Conservation (phyloP, 2,888 invertebrate genomes). For the Lasius platythorax region DNA sequence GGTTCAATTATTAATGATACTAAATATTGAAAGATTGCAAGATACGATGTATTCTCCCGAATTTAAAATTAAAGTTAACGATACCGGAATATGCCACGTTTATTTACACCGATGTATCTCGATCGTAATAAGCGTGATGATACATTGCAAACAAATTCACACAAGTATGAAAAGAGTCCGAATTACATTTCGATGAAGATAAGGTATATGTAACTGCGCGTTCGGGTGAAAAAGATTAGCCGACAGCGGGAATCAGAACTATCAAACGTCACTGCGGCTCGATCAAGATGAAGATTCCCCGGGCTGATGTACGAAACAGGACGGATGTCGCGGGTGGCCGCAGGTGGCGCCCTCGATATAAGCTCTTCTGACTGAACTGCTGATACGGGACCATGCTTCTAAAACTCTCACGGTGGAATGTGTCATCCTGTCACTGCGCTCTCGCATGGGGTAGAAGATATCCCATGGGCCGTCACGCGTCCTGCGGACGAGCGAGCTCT, state of each 20-base stretch:
- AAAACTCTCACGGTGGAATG: conserved; percentile 84
- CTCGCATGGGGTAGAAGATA: conserved; percentile 76
- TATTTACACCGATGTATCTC: conserved; percentile 11
- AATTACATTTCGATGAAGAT: conserved; percentile 38
- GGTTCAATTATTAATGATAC: not conserved
- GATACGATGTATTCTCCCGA: not conserved
- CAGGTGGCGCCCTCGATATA: conserved; percentile 83
- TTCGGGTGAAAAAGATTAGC: conserved; percentile 74
- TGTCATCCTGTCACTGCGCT: conserved; percentile 85
- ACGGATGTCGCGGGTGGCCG: conserved; percentile 83
- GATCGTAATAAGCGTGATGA: not conserved
- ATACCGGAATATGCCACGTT: not conserved
- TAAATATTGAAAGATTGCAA: not conserved
- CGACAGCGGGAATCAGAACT: conserved; percentile 76
- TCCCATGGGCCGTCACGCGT: conserved; percentile 79
- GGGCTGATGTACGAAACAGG: conserved; percentile 76
- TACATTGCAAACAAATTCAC: not conserved
- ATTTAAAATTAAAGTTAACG: not conserved
- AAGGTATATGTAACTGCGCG: conserved; percentile 61
- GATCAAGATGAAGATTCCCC: conserved; percentile 82
- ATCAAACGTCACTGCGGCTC: conserved; percentile 76
- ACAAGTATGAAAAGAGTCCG: not conserved
- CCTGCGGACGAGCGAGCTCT: conserved; percentile 55
- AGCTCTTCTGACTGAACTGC: conserved; percentile 79
- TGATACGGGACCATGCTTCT: conserved; percentile 79